Percentiles rank a stretch among this genome's conserved stretches.
Evolutionary conservation across 2,113 vertebrate species (phyloP).

Genomic region (Pygoscelis antarcticus): DNA sequence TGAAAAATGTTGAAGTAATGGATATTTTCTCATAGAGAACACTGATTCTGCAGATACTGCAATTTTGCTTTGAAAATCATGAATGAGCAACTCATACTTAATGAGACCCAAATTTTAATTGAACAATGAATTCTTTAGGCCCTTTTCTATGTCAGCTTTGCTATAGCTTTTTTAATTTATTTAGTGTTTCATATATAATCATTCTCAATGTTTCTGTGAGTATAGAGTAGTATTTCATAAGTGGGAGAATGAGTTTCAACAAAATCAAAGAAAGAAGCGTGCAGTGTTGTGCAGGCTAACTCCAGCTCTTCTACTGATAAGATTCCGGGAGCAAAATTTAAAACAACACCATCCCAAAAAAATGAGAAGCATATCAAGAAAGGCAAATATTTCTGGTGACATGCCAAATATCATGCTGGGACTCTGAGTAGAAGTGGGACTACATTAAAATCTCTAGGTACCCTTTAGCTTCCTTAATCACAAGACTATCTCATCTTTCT

Average conservation of each 20-base stretch:
- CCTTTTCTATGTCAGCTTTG: not conserved
- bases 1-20: slow-evolving; percentile 17
- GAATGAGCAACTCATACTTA: not conserved
- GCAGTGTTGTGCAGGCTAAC: not conserved
- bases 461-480: not conserved
- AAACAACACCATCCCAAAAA: not conserved
- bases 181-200: not conserved
- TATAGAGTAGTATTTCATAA: not conserved
- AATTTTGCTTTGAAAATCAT: slow-evolving; percentile 20
- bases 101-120: not conserved
- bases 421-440: not conserved
- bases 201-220: not conserved
- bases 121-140: not conserved
- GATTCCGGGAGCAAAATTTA: not conserved
- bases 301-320: not conserved
- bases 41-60: slow-evolving; percentile 6
- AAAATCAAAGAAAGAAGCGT: not conserved
- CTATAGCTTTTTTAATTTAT: not conserved
- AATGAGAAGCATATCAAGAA: not conserved
- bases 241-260: not conserved
- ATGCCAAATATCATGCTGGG: not conserved
- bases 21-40: slow-evolving; percentile 14
- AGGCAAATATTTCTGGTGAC: not conserved
- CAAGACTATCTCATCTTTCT: not conserved
- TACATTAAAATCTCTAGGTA: not conserved